phyloP scores from a whole-genome alignment of 2,888 invertebrate genomes.

The Drosophila formosana region DNA sequence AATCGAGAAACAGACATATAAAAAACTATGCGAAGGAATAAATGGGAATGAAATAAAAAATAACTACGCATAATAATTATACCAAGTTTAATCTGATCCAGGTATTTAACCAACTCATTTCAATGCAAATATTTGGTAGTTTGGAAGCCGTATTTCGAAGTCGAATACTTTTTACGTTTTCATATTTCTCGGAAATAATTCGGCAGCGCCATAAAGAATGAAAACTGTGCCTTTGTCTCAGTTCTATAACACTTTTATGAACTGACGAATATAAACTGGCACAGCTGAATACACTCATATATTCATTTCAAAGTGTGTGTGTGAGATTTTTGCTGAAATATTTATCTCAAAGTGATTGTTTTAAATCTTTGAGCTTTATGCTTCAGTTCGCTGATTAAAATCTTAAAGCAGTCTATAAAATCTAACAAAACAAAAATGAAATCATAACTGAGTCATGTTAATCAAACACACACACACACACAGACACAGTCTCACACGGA shows the following conservation, averaged over 20 bases:
- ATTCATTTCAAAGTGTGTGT: background rate
- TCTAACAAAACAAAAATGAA: conserved; percentile 49
- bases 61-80: background rate
- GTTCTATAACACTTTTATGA: conserved; percentile 19
- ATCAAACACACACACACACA: conserved; percentile 7
- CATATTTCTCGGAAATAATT: conserved; percentile 1
- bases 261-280: conserved; percentile 8
- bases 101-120: background rate
- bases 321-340: conserved; percentile 25
- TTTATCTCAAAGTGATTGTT: conserved; percentile 41
- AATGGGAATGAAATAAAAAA: background rate
- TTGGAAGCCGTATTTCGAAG: background rate
- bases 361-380: conserved; percentile 47
- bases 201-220: background rate
- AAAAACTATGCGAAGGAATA: background rate
- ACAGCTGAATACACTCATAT: conserved; percentile 4
- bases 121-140: background rate
- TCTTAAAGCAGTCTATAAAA: conserved; percentile 48
- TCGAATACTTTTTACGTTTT: background rate
- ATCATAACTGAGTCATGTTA: conserved; percentile 65
- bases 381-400: conserved; percentile 60
- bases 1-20: conserved; percentile 9
- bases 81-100: background rate
- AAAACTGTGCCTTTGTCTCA: background rate
- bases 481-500: conserved; percentile 1